phyloP scores from a whole-genome alignment of 2,113 vertebrate genomes.

The Phycodurus eques region DNA sequence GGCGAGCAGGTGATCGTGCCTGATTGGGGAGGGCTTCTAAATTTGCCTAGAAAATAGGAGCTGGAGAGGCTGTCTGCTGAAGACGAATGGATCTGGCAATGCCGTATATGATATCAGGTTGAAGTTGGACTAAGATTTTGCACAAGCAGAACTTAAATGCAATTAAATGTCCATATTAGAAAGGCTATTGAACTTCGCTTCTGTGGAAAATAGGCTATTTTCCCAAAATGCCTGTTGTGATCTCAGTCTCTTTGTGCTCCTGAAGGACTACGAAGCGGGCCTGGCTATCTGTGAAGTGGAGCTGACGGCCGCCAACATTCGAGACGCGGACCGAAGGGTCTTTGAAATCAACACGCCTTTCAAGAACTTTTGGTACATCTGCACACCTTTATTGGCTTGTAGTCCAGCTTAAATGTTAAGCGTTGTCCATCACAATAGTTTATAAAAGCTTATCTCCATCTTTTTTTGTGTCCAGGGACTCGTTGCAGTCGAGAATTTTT shows the following conservation, averaged over 20 bases:
- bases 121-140: not conserved
- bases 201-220: too few relatives aligned
- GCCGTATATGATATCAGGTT: not conserved
- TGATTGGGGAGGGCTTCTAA: conserved; percentile 22
- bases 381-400: not conserved
- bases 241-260: conserved; percentile 11
- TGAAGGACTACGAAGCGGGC: conserved; percentile 85
- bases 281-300: conserved; percentile 86
- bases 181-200: too few relatives aligned
- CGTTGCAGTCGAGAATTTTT: too few relatives aligned
- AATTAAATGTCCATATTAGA: not conserved
- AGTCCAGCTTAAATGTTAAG: too few relatives aligned
- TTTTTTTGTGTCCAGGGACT: too few relatives aligned
- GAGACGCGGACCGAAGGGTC: conserved; percentile 80
- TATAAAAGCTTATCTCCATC: too few relatives aligned
- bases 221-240: not conserved
- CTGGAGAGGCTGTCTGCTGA: not conserved
- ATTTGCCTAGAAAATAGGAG: conserved; percentile 6
- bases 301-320: conserved; percentile 86
- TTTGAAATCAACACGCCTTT: conserved; percentile 99
- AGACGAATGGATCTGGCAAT: not conserved
- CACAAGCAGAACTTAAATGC: not conserved
- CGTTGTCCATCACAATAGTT: too few relatives aligned
- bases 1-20: conserved; percentile 24
- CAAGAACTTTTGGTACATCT: conserved; percentile 88